A percentile compares a stretch with the other conserved stretches of the same genome.
Evolutionary conservation across 2,113 vertebrate genomes (phyloP).

Genomic region (Thamnaconus septentrionalis): DNA sequence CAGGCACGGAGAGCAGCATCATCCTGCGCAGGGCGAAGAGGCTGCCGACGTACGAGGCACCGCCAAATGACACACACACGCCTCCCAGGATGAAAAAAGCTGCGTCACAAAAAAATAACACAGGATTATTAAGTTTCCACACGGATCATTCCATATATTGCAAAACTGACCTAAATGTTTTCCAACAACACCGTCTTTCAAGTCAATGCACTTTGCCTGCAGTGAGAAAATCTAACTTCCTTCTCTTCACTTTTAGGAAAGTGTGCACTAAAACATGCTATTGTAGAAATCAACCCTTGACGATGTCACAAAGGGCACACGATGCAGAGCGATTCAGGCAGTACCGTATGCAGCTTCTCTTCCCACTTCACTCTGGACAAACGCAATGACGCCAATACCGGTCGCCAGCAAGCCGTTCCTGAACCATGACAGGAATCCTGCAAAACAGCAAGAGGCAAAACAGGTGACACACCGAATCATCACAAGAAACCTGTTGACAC

Average conservation of each 20-base stretch:
- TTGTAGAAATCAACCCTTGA: too few species aligned
- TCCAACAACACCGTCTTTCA: too few species aligned
- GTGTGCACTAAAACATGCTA: too few species aligned
- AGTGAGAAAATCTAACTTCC: too few species aligned
- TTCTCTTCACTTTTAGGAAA: too few species aligned
- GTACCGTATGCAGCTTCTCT: conserved; percentile 87
- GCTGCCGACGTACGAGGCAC: conserved; percentile 79
- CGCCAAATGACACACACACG: conserved; percentile 82
- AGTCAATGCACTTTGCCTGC: too few species aligned
- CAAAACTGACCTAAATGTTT: too few species aligned
- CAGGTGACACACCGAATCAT: background rate
- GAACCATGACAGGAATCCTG: conserved; percentile 91
- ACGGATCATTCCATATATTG: too few species aligned
- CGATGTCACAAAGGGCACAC: too few species aligned
- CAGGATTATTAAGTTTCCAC: too few species aligned
- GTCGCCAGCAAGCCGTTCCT: conserved; percentile 87
- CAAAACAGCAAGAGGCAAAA: conserved; percentile 20
- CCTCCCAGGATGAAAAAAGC: conserved; percentile 90
- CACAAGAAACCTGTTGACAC: too few species aligned
- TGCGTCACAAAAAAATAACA: conserved; percentile 30
- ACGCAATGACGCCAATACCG: conserved; percentile 86
- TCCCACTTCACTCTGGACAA: conserved; percentile 87
- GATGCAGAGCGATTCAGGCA: background rate
- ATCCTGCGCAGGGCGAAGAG: conserved; percentile 79
- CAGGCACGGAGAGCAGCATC: conserved; percentile 83